These are phyloP conservation scores for Puntigrus tetrazona DNA, from an alignment of 2,113 vertebrate genomes.

Conservation along the genomic window DNA sequence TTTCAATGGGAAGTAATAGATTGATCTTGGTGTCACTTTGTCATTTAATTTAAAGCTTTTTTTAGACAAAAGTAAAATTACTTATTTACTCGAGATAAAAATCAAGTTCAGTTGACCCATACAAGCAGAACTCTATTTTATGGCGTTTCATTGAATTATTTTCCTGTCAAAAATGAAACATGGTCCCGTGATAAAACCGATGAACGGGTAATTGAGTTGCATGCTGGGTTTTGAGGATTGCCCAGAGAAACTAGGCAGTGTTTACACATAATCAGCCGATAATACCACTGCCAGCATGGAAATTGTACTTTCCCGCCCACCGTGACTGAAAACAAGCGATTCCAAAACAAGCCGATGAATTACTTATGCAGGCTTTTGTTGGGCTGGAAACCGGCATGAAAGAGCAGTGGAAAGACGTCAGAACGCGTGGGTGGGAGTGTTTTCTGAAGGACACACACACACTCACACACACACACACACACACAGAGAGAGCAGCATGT, in stretches of 20 bases:
- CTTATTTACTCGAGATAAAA: no score
- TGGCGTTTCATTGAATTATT: no score
- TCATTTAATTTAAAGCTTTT: no score
- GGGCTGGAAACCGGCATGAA: background rate
- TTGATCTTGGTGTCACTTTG: no score
- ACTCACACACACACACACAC: background rate
- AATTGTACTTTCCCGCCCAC: background rate
- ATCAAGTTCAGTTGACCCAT: no score
- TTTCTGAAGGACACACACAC: background rate
- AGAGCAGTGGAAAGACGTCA: background rate
- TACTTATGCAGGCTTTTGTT: constrained; percentile 14
- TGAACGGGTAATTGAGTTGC: no score
- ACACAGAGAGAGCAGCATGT: background rate
- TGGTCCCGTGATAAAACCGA: background rate
- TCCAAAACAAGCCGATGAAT: constrained; percentile 4
- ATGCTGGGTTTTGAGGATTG: background rate
- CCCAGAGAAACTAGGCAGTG: background rate
- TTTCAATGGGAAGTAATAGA: no score
- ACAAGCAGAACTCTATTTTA: no score
- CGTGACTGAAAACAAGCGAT: constrained; percentile 7
- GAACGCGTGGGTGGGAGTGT: background rate
- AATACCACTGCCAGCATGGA: background rate
- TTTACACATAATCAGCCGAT: background rate
- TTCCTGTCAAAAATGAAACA: background rate
- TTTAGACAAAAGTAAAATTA: no score